Conservation (phyloP, 1,140 invertebrate genomes). For the Drosophila albomicans region DNA sequence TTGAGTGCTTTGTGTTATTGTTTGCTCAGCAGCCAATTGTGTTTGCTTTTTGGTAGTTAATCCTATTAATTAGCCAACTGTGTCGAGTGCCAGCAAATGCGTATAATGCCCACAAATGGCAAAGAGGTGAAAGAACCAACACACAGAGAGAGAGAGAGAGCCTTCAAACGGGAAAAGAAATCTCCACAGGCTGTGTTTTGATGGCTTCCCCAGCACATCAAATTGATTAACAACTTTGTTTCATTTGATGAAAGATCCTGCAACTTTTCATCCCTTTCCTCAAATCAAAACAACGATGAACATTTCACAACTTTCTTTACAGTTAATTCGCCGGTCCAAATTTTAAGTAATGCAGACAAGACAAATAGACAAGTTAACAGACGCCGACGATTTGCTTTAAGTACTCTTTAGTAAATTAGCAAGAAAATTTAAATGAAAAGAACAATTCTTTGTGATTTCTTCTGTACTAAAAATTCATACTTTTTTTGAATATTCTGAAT, state of each 20-base stretch:
- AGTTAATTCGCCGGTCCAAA: not conserved
- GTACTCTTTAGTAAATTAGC: not conserved
- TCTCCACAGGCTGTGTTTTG: conserved; percentile 14
- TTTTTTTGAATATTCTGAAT: too few species aligned
- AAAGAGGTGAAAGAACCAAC: conserved; percentile 11
- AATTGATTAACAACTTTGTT: conserved; percentile 42
- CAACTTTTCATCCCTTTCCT: conserved; percentile 8
- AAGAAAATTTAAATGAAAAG: too few species aligned
- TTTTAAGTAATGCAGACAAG: not conserved
- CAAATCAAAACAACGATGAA: not conserved
- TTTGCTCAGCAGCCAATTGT: conserved; percentile 76
- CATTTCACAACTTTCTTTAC: conserved; percentile 5
- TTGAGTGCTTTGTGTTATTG: conserved; percentile 78
- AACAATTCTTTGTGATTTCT: too few species aligned
- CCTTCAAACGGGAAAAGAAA: conserved; percentile 21
- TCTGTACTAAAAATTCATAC: too few species aligned
- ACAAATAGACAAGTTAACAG: not conserved
- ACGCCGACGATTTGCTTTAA: not conserved
- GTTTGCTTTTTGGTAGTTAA: conserved; percentile 83
- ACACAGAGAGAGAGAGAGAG: not conserved
- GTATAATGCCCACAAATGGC: conserved; percentile 9
- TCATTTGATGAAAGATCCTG: conserved; percentile 23
- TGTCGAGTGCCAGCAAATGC: conserved; percentile 38
- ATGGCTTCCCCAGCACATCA: conserved; percentile 21
- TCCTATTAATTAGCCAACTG: conserved; percentile 79